Conservation (phyloP, 2,888 invertebrate genomes). For the Mimas tiliae region DNA sequence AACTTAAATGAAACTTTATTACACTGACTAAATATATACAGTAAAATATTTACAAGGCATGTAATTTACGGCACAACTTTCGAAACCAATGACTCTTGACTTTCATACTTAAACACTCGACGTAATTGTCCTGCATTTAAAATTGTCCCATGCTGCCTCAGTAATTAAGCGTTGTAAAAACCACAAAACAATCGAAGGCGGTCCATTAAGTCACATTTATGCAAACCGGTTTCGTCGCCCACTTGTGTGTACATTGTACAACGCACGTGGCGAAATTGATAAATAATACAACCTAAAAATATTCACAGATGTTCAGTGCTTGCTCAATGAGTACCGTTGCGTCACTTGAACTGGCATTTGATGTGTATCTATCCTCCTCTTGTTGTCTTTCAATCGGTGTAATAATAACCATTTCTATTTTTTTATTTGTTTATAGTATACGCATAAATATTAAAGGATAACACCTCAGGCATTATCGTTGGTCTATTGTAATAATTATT, state of each 20-base stretch:
- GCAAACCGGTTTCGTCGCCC: constrained; percentile 13
- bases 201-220: constrained; percentile 17
- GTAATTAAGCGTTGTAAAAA: constrained; percentile 17
- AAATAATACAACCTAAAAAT: constrained; percentile 7
- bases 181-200: constrained; percentile 11
- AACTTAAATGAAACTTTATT: too few relatives aligned
- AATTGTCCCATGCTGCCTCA: neutral
- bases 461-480: too few relatives aligned
- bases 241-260: constrained; percentile 9
- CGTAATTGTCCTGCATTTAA: constrained; percentile 6
- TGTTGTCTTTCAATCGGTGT: neutral
- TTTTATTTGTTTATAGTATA: too few relatives aligned
- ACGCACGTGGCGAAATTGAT: constrained; percentile 18
- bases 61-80: neutral
- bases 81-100: neutral
- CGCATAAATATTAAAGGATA: too few relatives aligned
- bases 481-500: too few relatives aligned
- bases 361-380: neutral
- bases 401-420: neutral
- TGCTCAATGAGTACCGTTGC: neutral
- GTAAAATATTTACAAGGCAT: too few relatives aligned
- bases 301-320: neutral
- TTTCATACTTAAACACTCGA: neutral
- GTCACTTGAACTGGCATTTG: neutral
- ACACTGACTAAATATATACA: too few relatives aligned